Evolutionary conservation across 2,113 vertebrate species (phyloP).

Genomic region (Ellobius talpinus): DNA sequence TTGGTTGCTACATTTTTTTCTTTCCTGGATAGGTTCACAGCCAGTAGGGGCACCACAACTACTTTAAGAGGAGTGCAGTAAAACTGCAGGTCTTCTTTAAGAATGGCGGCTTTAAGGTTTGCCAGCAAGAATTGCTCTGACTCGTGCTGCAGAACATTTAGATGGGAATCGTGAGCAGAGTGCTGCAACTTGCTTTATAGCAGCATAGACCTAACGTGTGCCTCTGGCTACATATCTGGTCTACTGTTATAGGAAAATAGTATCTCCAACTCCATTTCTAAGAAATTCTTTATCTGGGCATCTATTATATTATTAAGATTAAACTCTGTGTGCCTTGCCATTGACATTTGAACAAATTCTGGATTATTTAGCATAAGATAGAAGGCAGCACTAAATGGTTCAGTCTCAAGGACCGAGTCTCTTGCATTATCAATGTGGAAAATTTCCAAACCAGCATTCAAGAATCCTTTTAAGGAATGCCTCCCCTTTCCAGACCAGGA

Average conservation of each 20-base stretch:
- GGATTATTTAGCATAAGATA: not conserved
- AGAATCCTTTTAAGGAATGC: not conserved
- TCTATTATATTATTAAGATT: not conserved
- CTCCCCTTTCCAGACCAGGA: not conserved
- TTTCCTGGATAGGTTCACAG: no score
- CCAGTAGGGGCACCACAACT: no score
- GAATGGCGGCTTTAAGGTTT: no score
- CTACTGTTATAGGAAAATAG: not conserved
- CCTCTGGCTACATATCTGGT: no score
- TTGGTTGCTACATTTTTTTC: no score
- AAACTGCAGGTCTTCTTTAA: no score
- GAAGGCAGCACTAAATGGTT: not conserved
- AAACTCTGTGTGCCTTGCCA: not conserved
- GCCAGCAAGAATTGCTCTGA: no score
- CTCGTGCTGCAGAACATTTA: no score
- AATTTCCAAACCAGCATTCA: not conserved
- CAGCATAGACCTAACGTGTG: no score
- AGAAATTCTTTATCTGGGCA: not conserved
- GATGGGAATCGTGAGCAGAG: no score
- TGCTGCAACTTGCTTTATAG: no score
- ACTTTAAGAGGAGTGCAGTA: no score
- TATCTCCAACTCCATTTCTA: not conserved
- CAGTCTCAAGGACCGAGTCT: not conserved
- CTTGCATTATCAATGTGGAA: not conserved
- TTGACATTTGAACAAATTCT: not conserved